Conservation (phyloP, 2,113 vertebrate species). For the Lophura nycthemera region DNA sequence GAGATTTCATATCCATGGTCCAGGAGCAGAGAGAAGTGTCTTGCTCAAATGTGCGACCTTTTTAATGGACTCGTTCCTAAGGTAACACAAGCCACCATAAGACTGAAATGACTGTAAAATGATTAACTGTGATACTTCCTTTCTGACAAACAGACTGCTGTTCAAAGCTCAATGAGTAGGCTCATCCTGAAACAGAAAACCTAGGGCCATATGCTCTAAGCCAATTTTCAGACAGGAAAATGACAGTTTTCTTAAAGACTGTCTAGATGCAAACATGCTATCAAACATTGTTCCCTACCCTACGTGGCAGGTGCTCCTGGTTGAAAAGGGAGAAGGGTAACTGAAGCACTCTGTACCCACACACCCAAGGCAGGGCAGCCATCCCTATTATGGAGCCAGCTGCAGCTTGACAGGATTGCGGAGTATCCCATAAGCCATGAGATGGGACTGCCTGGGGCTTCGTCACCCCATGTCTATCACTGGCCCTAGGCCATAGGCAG, state of each 20-base stretch:
- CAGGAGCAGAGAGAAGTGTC: neutral
- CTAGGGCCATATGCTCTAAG: neutral
- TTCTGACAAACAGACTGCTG: neutral
- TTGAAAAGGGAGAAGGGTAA: neutral
- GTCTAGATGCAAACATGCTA: rapidly evolving
- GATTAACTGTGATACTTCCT: neutral
- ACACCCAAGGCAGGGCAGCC: neutral
- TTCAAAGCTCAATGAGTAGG: neutral
- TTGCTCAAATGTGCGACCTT: neutral
- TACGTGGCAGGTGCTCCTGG: rapidly evolving
- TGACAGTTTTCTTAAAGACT: neutral
- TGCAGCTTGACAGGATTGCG: neutral
- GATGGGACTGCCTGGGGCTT: neutral
- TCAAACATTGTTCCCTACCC: neutral
- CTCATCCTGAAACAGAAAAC: neutral
- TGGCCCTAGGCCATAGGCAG: neutral
- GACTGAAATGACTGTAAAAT: rapidly evolving
- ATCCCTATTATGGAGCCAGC: neutral
- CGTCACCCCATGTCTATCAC: neutral
- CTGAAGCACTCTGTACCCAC: neutral
- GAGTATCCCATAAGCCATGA: neutral
- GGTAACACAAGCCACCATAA: rapidly evolving
- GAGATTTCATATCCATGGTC: neutral
- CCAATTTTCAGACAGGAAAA: neutral
- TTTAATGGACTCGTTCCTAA: neutral